Evolutionary conservation across 2,113 vertebrate species (phyloP), one percentile per base, ranked within the genome.

Genomic region (Polypterus senegalus): DNA sequence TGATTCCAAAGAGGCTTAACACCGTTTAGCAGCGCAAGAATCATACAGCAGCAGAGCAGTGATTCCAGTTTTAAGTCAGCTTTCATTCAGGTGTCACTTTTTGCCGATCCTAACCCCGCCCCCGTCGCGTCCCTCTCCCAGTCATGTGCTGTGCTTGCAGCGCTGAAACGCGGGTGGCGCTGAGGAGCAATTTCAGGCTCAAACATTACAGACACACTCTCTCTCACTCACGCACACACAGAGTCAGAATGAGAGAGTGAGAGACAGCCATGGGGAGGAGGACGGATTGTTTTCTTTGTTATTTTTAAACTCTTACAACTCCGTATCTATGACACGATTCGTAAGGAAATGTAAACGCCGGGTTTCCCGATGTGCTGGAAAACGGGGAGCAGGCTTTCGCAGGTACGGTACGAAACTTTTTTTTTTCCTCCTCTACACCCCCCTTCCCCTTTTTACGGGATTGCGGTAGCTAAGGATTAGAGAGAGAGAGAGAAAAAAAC

Each of bases 251-350:
- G 74, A 74, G 75, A 74, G 71, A 70, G 70, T 69, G 75, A 73
- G 73, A 80, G 73, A 71, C 76, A 79, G 82, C 71, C 71, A 83
- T 83, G 82, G 80, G 83, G 77, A 80, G 78, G 70, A 66, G 82
- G 76, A 74, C 77, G 72, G 74, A 79, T 72, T 74, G 74, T 76
- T 74, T 70, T 79, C 84, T 88, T 86, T 86, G 84, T 86, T 81
- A 79, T 83, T 85, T 76, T 67, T 81, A 81, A 85, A 86, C 68
- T 83, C 74, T 58, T 67, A 69, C 76, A 65, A n/a, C 69, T 78
- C 76, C 70, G 65, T 68, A 27, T 65, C 76, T 65, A 82, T 86
- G 82, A 74, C 74, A 72, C 70, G 57, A 72, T 71, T 63, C 54
- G 58, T 68, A 59, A 67, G 45, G 66, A 68, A 67, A 59, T 47